Evolutionary conservation across 1,140 invertebrate species (phyloP).

Genomic region (Lepidurus couesii): DNA sequence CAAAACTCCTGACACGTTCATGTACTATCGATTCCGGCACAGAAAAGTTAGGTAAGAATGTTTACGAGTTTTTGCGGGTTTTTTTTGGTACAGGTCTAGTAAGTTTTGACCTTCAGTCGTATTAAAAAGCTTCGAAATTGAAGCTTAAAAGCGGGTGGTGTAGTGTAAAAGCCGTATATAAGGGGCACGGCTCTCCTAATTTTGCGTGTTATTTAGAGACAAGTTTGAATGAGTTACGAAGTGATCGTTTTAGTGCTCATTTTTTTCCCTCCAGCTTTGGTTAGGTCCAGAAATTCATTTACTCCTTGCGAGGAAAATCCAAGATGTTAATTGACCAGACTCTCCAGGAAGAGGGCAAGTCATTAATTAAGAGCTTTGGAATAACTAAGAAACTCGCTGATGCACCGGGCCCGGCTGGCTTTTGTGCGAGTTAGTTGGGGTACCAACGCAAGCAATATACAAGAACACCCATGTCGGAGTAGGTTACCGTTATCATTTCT

Average conservation of each 20-base stretch:
- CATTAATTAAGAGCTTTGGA: conserved; percentile 15
- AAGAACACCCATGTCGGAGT: conserved; percentile 9
- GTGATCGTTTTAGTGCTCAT: neutral
- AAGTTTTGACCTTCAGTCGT: neutral
- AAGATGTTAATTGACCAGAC: neutral
- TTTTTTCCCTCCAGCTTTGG: neutral
- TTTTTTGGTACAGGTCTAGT: neutral
- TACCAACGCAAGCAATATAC: neutral
- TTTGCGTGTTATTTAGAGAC: neutral
- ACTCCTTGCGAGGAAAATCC: neutral
- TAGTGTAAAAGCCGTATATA: neutral
- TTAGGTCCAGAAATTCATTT: neutral
- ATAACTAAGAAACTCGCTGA: neutral
- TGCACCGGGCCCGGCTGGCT: neutral
- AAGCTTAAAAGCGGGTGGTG: neutral
- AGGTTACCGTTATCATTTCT: neutral
- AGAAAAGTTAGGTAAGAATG: neutral
- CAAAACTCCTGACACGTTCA: too few species aligned
- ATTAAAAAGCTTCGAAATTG: neutral
- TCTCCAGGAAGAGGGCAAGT: neutral
- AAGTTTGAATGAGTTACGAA: conserved; percentile 8
- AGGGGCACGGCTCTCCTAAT: neutral
- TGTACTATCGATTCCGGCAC: neutral
- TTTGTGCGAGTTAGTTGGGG: neutral
- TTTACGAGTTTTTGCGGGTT: neutral